Base-by-base conservation (phyloP, 1,140 invertebrate species). In the Drosophila ironensis region DNA sequence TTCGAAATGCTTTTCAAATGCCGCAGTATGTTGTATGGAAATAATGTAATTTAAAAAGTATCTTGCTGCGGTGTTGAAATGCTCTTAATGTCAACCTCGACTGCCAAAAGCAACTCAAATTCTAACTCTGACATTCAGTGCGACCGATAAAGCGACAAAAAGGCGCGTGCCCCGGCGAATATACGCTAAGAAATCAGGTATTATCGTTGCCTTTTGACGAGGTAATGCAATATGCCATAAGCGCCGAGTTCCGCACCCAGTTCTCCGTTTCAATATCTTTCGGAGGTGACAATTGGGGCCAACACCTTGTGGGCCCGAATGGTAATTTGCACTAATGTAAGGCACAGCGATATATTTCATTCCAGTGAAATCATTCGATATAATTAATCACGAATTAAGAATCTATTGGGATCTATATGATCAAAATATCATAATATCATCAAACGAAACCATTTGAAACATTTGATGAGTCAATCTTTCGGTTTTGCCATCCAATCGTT, bases 251-350 rank as follows among this genome's bases (percentile, higher is more conserved):
- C 78, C 77, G 64, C 77, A 56, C 77, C 77, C 63, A 84, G 56
- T 72, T 82, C 54, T 67, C 37, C 71, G 50, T 57, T 51, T 52
- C 71, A 74, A 81, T 80, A 67, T 81, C 57, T 70, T 51, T 82
- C 33, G 44, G 60, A 81, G 77, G 77, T 81, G 77, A 81, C 77
- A 81, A 81, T 81, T 81, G 77, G 78, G 78, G 77, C 77, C 78
- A 84, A 82, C 77, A 84, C 67, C 78, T 84, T 76, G 72, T 64
- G 54, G 37, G 54, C 50, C 25, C 37, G 53, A 77, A 78, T 77
- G 70, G 68, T 69, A 84, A 81, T 81, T 72, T 77, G 52, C 61
- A 56, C 56, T 81, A 81, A 81, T 81, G 72, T 46, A 57, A 22
- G 30, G 72, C 68, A 57, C 51, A 68, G 69, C 52, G 54, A 48